phyloP scores from a whole-genome alignment of 2,113 vertebrate species.

The Oncorhynchus gorbuscha region DNA sequence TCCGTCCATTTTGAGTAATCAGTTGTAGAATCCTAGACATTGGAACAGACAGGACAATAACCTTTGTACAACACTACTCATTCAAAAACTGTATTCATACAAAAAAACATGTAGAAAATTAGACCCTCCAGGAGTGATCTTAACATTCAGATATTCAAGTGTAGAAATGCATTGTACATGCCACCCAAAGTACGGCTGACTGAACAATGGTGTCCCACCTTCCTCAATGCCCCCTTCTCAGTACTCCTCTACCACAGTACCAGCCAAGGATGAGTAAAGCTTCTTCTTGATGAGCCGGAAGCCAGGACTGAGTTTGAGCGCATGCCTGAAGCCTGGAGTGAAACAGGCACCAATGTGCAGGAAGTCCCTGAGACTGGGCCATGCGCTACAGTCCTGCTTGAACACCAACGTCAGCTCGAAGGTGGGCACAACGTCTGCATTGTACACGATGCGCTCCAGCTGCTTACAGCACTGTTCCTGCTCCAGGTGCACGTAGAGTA shows the following conservation, averaged over 20 bases:
- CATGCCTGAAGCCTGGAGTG: constrained; percentile 67
- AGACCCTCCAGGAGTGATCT: constrained; percentile 44
- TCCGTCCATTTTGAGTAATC: constrained; percentile 9
- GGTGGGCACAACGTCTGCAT: constrained; percentile 81
- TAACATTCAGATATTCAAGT: constrained; percentile 50
- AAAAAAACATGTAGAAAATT: constrained; percentile 60
- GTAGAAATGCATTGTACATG: constrained; percentile 54
- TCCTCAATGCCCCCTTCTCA: constrained; percentile 46
- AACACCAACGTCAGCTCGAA: constrained; percentile 87
- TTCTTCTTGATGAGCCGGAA: constrained; percentile 85
- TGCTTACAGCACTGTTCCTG: constrained; percentile 79
- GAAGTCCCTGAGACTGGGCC: constrained; percentile 82
- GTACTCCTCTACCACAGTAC: constrained; percentile 81
- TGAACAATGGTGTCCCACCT: constrained; percentile 1
- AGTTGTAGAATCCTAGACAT: not conserved
- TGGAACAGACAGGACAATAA: constrained; percentile 10
- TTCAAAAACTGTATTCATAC: constrained; percentile 38
- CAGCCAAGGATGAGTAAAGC: constrained; percentile 80
- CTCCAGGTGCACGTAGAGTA: constrained; percentile 81
- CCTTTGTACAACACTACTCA: not conserved
- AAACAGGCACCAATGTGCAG: constrained; percentile 80
- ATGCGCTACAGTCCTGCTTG: constrained; percentile 81
- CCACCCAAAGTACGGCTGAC: not conserved
- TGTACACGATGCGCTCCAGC: constrained; percentile 80
- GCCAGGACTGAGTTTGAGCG: constrained; percentile 81